A percentile compares a stretch with the other conserved stretches of the same genome.
phyloP scores from a whole-genome alignment of 1,140 invertebrate species.

The Helicoverpa zea region DNA sequence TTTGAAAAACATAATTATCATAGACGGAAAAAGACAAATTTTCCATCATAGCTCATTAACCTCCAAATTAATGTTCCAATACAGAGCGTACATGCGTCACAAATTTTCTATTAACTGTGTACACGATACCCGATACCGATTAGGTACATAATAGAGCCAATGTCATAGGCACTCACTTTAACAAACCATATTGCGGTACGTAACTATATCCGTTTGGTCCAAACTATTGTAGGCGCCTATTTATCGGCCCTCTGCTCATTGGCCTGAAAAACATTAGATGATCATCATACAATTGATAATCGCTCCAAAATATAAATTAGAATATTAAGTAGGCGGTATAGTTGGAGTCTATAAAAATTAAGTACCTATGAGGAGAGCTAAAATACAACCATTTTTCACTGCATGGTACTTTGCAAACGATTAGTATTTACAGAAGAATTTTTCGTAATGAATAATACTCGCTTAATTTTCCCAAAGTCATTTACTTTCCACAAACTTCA shows the following conservation, averaged over 20 bases:
- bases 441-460: no score
- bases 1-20: not conserved
- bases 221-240: constrained; percentile 20
- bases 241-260: not conserved
- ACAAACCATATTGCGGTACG: constrained; percentile 25
- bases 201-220: constrained; percentile 13
- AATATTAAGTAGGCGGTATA: not conserved
- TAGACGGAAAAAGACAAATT: no score
- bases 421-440: no score
- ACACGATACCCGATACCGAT: not conserved
- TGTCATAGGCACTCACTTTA: constrained; percentile 36
- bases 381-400: no score
- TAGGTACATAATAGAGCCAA: constrained; percentile 31
- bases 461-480: no score
- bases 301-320: not conserved
- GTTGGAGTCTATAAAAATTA: no score
- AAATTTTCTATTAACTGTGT: not conserved
- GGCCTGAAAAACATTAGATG: not conserved
- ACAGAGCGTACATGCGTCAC: not conserved
- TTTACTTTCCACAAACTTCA: no score
- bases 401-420: no score
- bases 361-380: no score
- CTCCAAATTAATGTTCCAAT: not conserved
- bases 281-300: not conserved
- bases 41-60: not conserved